Evolutionary conservation across 1,140 invertebrate genomes (phyloP), one percentile per base, ranked within the genome.

Genomic region (Ceratoteleas bidentatus): DNA sequence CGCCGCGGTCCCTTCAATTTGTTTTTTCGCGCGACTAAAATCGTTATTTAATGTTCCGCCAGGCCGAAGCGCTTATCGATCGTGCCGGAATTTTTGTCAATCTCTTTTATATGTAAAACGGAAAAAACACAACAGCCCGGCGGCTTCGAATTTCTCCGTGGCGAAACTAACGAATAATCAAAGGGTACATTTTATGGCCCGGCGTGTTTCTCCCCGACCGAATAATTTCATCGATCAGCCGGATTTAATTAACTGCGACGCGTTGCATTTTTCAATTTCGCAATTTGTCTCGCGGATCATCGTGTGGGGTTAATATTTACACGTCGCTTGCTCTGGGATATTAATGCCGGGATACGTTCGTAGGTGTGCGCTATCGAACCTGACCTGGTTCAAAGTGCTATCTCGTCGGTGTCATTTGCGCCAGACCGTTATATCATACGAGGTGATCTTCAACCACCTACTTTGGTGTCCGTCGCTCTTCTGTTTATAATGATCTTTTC

Each of bases 401-500:
- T 77, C 68, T 82, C 69, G 60, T 50, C 57, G 58, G 32, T 68
- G 80, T 82, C 74, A 77, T 76, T 80, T 74, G 80, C 74, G 66
- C 52, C 62, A 77, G 62, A 58, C 52, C 58, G 53, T 69, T 68
- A 56, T 83, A 74, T 83, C 68, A 74, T 74, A 68, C 40, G 74
- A 75, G 65, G 58, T 38, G 69, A 79, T 83, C 75, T 78, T 32
- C 8, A 53, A 56, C 64, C 57, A 70, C 64, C 81, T 78, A 69
- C 65, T 78, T 69, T 56, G 58, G 40, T 57, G 68, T 74, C 68
- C 43, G 32, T 62, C 15, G 60, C 47, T 40, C 76, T 73, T 69
- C 60, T 73, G 68, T 74, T 83, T 79, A 78, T 79, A 79, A 75
- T 79, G 75, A 72, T 83, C 66, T 66, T 72, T 70, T 70, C 33